Percentiles rank a stretch among this genome's conserved stretches.
These are phyloP conservation scores for Gambelia wislizenii DNA, from an alignment of 2,797 vertebrate species.

Conservation along the genomic window DNA sequence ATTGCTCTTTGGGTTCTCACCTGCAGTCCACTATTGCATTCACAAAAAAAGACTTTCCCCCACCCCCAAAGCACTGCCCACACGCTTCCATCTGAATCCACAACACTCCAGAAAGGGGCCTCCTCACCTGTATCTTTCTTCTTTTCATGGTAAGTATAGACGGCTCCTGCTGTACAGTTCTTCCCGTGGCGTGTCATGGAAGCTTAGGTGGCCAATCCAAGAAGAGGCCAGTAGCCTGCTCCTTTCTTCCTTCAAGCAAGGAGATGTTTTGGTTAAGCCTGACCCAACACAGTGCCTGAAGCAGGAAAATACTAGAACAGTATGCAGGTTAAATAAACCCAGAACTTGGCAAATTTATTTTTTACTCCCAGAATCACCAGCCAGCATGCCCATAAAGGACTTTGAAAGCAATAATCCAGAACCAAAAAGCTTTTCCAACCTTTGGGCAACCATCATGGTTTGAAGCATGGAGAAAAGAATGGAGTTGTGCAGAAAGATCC, in stretches of 20 bases:
- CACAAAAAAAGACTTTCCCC: background rate
- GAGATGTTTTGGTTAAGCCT: background rate
- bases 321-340: background rate
- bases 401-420: no score
- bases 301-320: background rate
- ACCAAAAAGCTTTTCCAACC: no score
- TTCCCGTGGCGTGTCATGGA: conserved; percentile 92
- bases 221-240: background rate
- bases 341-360: background rate
- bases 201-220: background rate
- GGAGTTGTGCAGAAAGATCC: background rate
- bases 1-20: background rate
- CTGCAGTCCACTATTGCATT: background rate
- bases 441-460: no score
- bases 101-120: background rate
- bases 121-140: conserved; percentile 89
- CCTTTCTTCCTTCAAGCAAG: background rate
- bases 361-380: no score
- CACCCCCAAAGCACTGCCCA: background rate
- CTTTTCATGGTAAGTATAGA: conserved; percentile 95
- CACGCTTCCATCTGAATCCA: background rate
- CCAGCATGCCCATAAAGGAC: no score
- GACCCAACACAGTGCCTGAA: background rate
- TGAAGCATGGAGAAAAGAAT: no score
- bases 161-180: conserved; percentile 92